Evolutionary conservation across 2,113 vertebrate genomes (phyloP).

Genomic region (Pluvianellus socialis): DNA sequence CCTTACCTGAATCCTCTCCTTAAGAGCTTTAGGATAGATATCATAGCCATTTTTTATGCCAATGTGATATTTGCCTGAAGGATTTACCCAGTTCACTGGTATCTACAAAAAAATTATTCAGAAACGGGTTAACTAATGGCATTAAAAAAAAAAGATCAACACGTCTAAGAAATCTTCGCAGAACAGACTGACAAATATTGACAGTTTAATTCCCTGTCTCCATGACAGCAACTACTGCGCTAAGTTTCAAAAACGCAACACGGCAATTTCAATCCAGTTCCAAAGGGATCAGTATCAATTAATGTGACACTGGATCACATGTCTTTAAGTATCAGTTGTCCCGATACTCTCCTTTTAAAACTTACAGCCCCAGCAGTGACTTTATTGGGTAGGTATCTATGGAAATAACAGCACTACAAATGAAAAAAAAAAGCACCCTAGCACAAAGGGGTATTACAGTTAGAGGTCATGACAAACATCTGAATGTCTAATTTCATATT

Average conservation of each 20-base stretch:
- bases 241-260: background rate
- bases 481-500: background rate
- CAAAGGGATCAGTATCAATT: background rate
- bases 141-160: background rate
- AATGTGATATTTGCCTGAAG: conserved; percentile 91
- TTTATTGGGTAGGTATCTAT: background rate
- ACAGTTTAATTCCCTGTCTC: background rate
- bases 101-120: conserved; percentile 75
- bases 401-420: background rate
- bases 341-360: background rate
- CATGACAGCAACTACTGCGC: background rate
- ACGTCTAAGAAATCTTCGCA: background rate
- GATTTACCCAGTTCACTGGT: conserved; percentile 89
- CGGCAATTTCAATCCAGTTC: background rate
- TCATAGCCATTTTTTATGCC: conserved; percentile 98
- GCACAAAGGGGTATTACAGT: background rate
- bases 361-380: background rate
- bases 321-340: background rate
- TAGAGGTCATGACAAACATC: background rate
- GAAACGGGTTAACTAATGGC: background rate
- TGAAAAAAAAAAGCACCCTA: background rate
- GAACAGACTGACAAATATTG: background rate
- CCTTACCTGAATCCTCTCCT: conserved; percentile 95
- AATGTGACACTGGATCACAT: background rate
- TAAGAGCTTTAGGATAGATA: conserved; percentile 96